Evolutionary conservation across 2,113 vertebrate genomes (phyloP).

Genomic region (cattle (Bos taurus)): DNA sequence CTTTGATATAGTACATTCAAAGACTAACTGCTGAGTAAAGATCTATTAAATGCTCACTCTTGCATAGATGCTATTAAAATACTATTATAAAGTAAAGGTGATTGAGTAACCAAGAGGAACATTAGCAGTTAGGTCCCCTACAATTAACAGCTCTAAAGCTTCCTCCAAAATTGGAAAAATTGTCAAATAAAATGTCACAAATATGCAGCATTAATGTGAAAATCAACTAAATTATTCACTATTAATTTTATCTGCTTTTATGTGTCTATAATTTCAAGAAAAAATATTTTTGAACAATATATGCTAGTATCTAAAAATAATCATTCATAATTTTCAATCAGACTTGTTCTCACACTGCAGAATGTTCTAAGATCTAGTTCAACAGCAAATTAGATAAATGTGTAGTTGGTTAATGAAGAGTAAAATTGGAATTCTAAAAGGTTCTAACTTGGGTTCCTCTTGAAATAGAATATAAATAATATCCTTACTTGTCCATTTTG

Average conservation of each 20-base stretch:
- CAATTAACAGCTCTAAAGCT: not conserved
- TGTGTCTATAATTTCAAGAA: not conserved
- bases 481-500: not conserved
- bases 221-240: not conserved
- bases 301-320: not conserved
- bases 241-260: not conserved
- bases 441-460: not conserved
- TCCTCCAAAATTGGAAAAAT: not conserved
- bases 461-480: not conserved
- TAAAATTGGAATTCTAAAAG: not conserved
- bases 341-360: not conserved
- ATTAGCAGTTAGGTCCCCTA: not conserved
- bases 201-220: not conserved
- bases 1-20: not conserved
- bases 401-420: not conserved
- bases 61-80: not conserved
- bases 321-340: not conserved
- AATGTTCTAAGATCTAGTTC: not conserved
- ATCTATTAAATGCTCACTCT: not conserved
- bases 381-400: not conserved
- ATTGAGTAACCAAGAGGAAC: not conserved
- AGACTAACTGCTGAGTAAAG: not conserved
- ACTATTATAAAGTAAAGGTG: not conserved
- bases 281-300: not conserved
- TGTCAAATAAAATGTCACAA: not conserved